phyloP scores from a whole-genome alignment of 2,113 vertebrate genomes.

The Sarotherodon lohbergeri region DNA sequence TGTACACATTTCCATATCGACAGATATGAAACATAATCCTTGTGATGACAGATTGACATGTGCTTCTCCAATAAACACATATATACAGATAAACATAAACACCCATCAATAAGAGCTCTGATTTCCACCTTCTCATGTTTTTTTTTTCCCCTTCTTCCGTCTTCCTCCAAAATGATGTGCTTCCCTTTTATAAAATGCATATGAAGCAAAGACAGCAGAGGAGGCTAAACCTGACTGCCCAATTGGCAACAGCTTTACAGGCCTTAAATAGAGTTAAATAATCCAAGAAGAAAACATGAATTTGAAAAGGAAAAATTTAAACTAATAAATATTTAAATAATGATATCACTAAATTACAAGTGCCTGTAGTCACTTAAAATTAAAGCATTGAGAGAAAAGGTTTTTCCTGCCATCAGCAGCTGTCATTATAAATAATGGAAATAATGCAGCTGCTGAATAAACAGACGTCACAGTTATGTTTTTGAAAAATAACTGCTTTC shows the following conservation, averaged over 20 bases:
- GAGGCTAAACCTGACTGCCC: background rate
- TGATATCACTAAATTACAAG: background rate
- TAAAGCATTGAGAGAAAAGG: background rate
- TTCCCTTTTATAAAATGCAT: conserved; percentile 45
- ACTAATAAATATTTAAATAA: conserved; percentile 70
- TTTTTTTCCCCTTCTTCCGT: background rate
- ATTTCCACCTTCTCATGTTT: background rate
- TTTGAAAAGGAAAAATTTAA: conserved; percentile 3
- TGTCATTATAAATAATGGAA: background rate
- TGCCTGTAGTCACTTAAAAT: background rate
- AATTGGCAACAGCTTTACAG: background rate
- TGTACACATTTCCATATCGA: conserved; percentile 45
- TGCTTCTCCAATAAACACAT: background rate
- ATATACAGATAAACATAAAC: background rate
- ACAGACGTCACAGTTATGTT: background rate
- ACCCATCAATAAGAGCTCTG: background rate
- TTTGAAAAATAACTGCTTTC: background rate
- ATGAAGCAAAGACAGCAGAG: background rate
- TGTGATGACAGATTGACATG: background rate
- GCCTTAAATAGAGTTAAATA: conserved; percentile 38
- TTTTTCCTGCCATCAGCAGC: background rate
- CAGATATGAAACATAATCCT: conserved; percentile 37
- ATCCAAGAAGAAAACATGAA: background rate
- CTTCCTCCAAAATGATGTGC: background rate
- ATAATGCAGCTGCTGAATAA: background rate